Conservation (phyloP, 2,113 vertebrate species). For the Xyrauchen texanus region DNA sequence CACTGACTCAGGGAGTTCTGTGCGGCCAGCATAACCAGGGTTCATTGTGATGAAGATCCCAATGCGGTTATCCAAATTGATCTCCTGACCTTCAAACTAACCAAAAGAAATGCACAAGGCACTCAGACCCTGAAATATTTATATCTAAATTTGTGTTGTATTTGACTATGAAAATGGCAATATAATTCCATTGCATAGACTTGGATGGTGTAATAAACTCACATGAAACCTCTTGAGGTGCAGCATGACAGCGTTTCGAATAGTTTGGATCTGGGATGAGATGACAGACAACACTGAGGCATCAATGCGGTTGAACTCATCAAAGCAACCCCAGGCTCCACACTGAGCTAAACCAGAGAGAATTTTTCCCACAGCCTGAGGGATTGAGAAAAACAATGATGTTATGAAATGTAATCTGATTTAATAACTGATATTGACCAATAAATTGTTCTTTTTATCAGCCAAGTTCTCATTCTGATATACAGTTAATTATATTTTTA, state of each 20-base stretch:
- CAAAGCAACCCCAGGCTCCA: slow-evolving; percentile 97
- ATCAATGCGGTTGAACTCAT: slow-evolving; percentile 96
- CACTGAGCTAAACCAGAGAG: slow-evolving; percentile 94
- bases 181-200: not conserved
- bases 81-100: slow-evolving; percentile 95
- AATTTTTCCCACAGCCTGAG: slow-evolving; percentile 92
- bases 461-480: too few relatives aligned
- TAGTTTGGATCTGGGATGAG: slow-evolving; percentile 95
- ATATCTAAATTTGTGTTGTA: too few relatives aligned
- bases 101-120: not conserved
- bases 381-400: not conserved
- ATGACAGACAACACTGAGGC: slow-evolving; percentile 96
- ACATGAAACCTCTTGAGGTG: slow-evolving; percentile 86
- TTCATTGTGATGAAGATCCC: slow-evolving; percentile 99
- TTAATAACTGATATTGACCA: too few relatives aligned
- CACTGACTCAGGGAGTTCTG: slow-evolving; percentile 94
- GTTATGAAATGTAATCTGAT: not conserved
- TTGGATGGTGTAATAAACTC: slow-evolving; percentile 48
- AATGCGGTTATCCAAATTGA: slow-evolving; percentile 83
- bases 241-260: slow-evolving; percentile 89
- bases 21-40: slow-evolving; percentile 92
- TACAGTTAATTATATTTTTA: too few relatives aligned
- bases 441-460: too few relatives aligned
- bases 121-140: not conserved
- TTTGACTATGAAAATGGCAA: too few relatives aligned